Percentiles rank a stretch among this genome's conserved stretches.
These are phyloP conservation scores for Monochamus alternatus DNA, from an alignment of 2,888 invertebrate genomes.

Conservation along the genomic window DNA sequence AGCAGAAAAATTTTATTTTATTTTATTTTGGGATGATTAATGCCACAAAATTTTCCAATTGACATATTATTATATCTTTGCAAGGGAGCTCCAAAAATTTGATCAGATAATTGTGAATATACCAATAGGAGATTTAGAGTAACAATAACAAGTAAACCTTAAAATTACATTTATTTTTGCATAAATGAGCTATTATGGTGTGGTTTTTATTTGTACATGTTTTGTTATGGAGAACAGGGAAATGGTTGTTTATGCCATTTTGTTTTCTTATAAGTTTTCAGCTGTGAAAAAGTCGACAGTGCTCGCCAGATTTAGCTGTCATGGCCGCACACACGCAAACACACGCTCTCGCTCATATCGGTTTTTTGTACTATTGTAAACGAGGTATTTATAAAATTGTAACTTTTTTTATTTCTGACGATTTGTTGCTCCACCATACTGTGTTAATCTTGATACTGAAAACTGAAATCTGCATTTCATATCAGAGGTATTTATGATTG, in stretches of 20 bases:
- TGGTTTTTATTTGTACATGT: constrained; percentile 48
- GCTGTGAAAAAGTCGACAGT: constrained; percentile 55
- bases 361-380: constrained; percentile 55
- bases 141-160: constrained; percentile 15
- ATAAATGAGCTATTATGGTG: constrained; percentile 48
- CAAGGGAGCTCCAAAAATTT: constrained; percentile 16
- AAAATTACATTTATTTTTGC: constrained; percentile 21
- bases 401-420: constrained; percentile 32
- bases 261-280: constrained; percentile 61
- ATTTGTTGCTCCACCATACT: constrained; percentile 41
- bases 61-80: not conserved
- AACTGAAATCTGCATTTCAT: constrained; percentile 51
- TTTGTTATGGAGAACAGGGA: constrained; percentile 48
- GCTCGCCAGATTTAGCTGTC: constrained; percentile 49
- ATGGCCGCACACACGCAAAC: constrained; percentile 47
- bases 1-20: no score
- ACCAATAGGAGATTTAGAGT: constrained; percentile 13
- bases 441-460: constrained; percentile 52
- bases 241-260: constrained; percentile 54
- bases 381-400: constrained; percentile 59
- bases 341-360: constrained; percentile 54
- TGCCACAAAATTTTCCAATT: not conserved
- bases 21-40: no score
- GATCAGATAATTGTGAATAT: not conserved
- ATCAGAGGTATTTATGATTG: constrained; percentile 57